Percentiles rank a stretch among this genome's conserved stretches.
Evolutionary conservation across 2,797 vertebrate species (phyloP).

Genomic region (Epinephelus awoara): DNA sequence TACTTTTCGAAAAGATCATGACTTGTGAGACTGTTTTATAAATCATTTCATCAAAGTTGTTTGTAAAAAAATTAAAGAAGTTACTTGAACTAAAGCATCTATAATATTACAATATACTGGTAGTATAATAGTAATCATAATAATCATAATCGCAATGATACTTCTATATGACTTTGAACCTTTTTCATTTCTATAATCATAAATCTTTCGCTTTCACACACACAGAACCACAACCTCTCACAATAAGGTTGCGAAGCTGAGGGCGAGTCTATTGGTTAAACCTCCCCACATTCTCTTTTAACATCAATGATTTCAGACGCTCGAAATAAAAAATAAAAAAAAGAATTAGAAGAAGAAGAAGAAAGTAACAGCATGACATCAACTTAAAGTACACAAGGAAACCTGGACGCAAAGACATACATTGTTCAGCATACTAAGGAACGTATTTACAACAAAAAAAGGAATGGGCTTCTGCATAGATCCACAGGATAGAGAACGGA

Average conservation of each 20-base stretch:
- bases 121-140: constrained; percentile 90
- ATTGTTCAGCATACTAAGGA: constrained; percentile 81
- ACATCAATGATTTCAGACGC: constrained; percentile 84
- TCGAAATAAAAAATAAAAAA: constrained; percentile 61
- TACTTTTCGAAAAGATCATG: constrained; percentile 90
- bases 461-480: constrained; percentile 90
- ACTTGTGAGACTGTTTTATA: constrained; percentile 92
- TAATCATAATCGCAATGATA: constrained; percentile 90
- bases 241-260: constrained; percentile 85
- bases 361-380: constrained; percentile 73
- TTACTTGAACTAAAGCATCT: constrained; percentile 91
- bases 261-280: constrained; percentile 85
- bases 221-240: constrained; percentile 82
- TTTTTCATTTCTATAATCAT: constrained; percentile 80
- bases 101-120: constrained; percentile 93
- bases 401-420: constrained; percentile 77
- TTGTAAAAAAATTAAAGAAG: constrained; percentile 93
- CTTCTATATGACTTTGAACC: constrained; percentile 89
- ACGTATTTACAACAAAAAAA: constrained; percentile 87
- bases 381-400: constrained; percentile 79
- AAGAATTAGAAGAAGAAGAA: constrained; percentile 56
- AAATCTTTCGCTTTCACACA: constrained; percentile 76
- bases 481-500: constrained; percentile 87
- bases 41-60: constrained; percentile 92
- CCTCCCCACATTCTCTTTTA: constrained; percentile 82